Conservation (phyloP, 2,888 invertebrate species). For the Plebejus melissa region DNA sequence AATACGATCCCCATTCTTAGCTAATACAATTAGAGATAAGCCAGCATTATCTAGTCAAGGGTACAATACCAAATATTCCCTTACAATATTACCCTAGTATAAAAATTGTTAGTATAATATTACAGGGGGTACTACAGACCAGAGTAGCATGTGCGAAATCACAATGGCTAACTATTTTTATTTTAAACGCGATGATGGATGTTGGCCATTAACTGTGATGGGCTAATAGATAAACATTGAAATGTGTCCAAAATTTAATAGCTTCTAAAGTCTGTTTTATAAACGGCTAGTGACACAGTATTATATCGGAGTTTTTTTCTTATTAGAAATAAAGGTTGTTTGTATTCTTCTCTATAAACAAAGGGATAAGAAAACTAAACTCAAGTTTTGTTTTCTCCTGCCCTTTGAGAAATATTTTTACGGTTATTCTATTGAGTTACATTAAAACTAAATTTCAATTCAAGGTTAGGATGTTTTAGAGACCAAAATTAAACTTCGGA, state of each 20-base stretch:
- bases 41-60: slow-evolving; percentile 75
- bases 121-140: slow-evolving; percentile 62
- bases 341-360: neutral
- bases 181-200: slow-evolving; percentile 62
- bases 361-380: no score
- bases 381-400: no score
- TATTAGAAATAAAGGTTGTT: neutral
- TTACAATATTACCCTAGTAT: slow-evolving; percentile 36
- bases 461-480: neutral
- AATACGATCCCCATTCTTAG: slow-evolving; percentile 71
- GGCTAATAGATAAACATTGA: slow-evolving; percentile 29
- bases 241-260: slow-evolving; percentile 11
- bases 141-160: slow-evolving; percentile 70
- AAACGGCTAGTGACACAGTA: neutral
- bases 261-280: neutral
- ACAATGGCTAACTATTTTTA: slow-evolving; percentile 56
- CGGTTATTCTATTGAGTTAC: no score
- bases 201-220: slow-evolving; percentile 32
- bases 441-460: no score
- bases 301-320: neutral
- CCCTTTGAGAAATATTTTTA: no score
- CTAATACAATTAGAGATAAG: slow-evolving; percentile 71
- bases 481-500: slow-evolving; percentile 44
- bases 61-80: slow-evolving; percentile 68
- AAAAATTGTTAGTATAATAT: slow-evolving; percentile 74